These are phyloP conservation scores for Macroglossus sobrinus DNA, from an alignment of 2,113 vertebrate genomes.

Conservation along the genomic window DNA sequence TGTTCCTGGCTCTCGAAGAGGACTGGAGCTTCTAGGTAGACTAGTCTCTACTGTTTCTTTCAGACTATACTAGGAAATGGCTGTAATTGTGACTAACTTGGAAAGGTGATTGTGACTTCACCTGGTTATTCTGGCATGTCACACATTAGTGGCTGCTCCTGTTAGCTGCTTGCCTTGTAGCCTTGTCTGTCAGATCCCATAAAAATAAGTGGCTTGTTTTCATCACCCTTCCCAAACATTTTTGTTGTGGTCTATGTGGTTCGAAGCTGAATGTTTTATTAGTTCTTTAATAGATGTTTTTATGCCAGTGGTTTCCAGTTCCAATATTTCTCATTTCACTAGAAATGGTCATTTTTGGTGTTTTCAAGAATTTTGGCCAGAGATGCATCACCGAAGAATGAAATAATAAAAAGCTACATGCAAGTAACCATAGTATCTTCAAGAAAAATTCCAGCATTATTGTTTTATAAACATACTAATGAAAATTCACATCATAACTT, in stretches of 20 bases:
- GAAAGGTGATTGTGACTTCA: not conserved
- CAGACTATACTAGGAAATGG: not conserved
- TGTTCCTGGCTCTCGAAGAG: not conserved
- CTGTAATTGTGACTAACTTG: not conserved
- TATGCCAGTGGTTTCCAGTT: not conserved
- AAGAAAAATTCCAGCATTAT: not conserved
- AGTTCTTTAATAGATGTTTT: not conserved
- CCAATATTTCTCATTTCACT: not conserved
- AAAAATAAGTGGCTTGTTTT: not conserved
- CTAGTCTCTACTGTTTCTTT: not conserved
- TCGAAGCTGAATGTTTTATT: slow-evolving; percentile 31
- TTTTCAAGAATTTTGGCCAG: not conserved
- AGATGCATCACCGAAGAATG: not conserved
- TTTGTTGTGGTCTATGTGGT: slow-evolving; percentile 31
- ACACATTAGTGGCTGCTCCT: not conserved
- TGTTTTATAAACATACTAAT: not conserved
- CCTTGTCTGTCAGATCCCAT: not conserved
- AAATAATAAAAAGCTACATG: not conserved
- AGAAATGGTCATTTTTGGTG: not conserved
- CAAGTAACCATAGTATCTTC: not conserved
- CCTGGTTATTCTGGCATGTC: not conserved
- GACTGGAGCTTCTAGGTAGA: not conserved
- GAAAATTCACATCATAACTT: not conserved
- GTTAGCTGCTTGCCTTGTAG: not conserved
- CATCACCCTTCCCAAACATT: slow-evolving; percentile 26